Conservation (phyloP, 2,113 vertebrate genomes). For the Strix aluco region DNA sequence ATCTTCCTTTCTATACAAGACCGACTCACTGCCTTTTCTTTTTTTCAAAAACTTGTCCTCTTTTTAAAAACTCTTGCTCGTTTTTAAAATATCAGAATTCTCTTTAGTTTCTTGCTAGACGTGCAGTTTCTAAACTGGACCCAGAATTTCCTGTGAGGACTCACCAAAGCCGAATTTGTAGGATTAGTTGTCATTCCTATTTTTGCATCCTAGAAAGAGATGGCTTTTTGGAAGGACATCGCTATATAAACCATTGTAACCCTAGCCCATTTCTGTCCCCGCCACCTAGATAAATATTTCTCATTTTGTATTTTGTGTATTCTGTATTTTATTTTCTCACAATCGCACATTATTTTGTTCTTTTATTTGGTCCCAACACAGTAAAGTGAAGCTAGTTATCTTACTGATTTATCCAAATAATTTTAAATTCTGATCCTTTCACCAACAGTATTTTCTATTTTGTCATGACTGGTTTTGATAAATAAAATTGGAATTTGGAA, state of each 20-base stretch:
- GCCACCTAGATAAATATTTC: not conserved
- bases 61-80: not conserved
- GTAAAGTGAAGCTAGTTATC: not conserved
- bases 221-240: not conserved
- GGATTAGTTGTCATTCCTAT: not conserved
- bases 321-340: not conserved
- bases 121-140: not conserved
- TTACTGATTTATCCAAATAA: not conserved
- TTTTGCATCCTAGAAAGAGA: not conserved
- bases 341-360: not conserved
- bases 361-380: not conserved
- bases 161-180: not conserved
- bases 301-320: not conserved
- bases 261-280: not conserved
- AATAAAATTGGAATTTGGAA: not conserved
- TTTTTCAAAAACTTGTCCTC: rapidly evolving
- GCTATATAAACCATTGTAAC: not conserved
- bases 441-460: not conserved
- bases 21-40: not conserved
- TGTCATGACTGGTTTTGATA: not conserved
- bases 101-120: not conserved
- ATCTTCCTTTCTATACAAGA: not conserved
- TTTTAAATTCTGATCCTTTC: not conserved
- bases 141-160: not conserved
- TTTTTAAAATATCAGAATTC: not conserved